Conservation (phyloP, 2,113 vertebrate species). For the Sturnus vulgaris region DNA sequence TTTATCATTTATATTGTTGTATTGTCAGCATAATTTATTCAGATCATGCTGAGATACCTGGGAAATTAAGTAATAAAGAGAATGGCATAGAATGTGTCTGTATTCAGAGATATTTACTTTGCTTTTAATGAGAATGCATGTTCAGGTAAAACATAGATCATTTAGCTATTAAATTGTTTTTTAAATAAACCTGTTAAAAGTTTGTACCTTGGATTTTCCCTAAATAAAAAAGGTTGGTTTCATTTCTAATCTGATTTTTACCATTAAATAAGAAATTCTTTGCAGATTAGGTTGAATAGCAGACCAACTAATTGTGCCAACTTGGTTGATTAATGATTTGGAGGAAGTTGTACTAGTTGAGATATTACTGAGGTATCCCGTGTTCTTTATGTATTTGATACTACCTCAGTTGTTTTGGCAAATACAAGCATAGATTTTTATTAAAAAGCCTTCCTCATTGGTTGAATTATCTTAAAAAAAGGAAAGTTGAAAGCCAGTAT, state of each 20-base stretch:
- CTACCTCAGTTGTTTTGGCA: background rate
- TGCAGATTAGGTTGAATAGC: background rate
- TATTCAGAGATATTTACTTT: conserved; percentile 68
- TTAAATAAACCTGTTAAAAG: conserved; percentile 61
- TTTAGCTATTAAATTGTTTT: conserved; percentile 67
- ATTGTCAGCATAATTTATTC: conserved; percentile 90
- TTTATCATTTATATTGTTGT: conserved; percentile 85
- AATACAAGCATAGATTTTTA: background rate
- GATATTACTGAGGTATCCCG: background rate
- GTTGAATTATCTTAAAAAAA: background rate
- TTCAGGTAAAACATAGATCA: conserved; percentile 72
- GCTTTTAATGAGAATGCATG: conserved; percentile 73
- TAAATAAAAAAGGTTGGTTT: background rate
- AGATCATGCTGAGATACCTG: conserved; percentile 82
- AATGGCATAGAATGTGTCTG: conserved; percentile 63
- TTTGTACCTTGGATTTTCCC: conserved; percentile 36
- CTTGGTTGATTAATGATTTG: background rate
- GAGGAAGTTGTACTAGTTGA: background rate
- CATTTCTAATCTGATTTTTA: conserved; percentile 22
- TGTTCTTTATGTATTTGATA: background rate
- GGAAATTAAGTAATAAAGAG: conserved; percentile 82
- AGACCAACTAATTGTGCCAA: background rate
- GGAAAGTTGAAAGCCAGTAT: background rate
- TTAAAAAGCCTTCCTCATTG: background rate
- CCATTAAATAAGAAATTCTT: background rate